These are phyloP conservation scores for Hirudinaria manillensis DNA, from an alignment of 2,888 invertebrate genomes.

Conservation along the genomic window DNA sequence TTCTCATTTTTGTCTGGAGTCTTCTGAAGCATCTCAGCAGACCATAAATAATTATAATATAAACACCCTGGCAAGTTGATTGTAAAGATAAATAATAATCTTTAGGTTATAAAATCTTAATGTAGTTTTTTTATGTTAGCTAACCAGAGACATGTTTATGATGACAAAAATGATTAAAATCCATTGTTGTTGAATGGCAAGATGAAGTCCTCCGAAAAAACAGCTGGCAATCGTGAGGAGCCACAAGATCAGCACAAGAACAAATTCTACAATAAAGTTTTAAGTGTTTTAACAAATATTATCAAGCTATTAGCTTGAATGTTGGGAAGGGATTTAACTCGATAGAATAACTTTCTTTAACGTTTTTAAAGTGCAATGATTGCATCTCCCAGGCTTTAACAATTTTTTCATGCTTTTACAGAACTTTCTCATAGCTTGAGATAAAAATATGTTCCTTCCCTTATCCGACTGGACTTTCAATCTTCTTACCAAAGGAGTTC, in stretches of 20 bases:
- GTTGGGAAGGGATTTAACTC: no score
- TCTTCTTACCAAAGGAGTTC: background rate
- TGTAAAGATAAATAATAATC: background rate
- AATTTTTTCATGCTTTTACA: no score
- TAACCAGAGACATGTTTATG: background rate
- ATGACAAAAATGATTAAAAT: background rate
- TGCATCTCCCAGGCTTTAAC: no score
- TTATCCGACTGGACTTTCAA: background rate
- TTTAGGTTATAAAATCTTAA: background rate
- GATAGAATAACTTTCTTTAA: no score
- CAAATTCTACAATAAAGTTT: background rate
- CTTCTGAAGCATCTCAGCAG: background rate
- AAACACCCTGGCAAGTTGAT: background rate
- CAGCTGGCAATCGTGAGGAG: background rate
- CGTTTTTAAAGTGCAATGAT: no score
- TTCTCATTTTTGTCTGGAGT: background rate
- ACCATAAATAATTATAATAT: conserved; percentile 2
- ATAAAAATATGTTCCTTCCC: no score
- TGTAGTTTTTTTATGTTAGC: background rate
- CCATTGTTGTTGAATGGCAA: background rate
- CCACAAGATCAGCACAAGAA: background rate
- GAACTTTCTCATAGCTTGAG: no score
- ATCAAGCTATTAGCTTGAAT: no score
- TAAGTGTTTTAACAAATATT: background rate
- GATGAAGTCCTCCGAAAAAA: background rate